These are phyloP conservation scores for Wiebesia pumilae DNA, from an alignment of 1,140 invertebrate genomes.

Conservation along the genomic window DNA sequence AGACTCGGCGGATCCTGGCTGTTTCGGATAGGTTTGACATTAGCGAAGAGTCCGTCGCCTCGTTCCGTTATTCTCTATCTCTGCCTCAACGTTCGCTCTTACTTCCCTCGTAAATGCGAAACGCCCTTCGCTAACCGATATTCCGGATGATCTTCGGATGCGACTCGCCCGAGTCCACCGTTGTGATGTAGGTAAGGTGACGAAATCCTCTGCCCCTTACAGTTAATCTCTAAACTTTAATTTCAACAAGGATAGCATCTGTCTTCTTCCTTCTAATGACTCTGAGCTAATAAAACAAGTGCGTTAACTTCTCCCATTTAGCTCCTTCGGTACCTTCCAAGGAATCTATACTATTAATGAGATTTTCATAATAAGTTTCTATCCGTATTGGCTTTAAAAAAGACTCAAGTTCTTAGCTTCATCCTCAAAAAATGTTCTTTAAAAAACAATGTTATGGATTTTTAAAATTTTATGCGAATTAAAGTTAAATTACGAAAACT, in stretches of 20 bases:
- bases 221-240: neutral
- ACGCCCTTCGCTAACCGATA: conserved; percentile 71
- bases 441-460: too few relatives aligned
- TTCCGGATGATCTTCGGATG: conserved; percentile 67
- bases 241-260: neutral
- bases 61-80: neutral
- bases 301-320: neutral
- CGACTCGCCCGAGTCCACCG: conserved; percentile 52
- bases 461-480: too few relatives aligned
- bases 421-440: too few relatives aligned
- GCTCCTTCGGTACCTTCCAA: neutral
- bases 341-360: neutral
- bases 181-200: neutral
- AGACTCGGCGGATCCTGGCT: conserved; percentile 10
- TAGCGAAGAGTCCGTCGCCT: conserved; percentile 43
- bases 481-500: too few relatives aligned
- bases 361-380: neutral
- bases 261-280: neutral
- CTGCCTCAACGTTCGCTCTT: conserved; percentile 59
- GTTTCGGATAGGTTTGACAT: conserved; percentile 59
- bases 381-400: too few relatives aligned
- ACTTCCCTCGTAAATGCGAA: conserved; percentile 71
- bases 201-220: neutral
- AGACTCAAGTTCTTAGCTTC: too few relatives aligned
- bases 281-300: neutral